Evolutionary conservation across 2,888 invertebrate species (phyloP).

Genomic region (Diabrotica balteata): DNA sequence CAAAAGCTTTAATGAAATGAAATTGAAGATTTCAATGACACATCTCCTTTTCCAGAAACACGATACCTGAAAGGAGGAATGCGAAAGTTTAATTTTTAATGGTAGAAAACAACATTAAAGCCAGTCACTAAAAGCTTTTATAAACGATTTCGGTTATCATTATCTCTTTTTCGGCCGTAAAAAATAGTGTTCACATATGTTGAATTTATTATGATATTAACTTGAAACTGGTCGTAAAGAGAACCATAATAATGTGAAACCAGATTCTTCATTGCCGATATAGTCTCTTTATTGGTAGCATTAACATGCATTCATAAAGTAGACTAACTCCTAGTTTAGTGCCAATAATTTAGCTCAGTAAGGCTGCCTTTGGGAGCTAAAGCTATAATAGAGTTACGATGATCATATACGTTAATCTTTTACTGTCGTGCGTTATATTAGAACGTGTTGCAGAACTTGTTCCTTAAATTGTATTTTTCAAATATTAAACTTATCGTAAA

Average conservation of each 20-base stretch:
- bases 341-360: conserved; percentile 17
- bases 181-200: conserved; percentile 59
- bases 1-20: too few species aligned
- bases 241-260: conserved; percentile 47
- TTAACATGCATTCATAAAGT: conserved; percentile 29
- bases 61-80: conserved; percentile 39
- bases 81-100: conserved; percentile 43
- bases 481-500: too few species aligned
- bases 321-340: conserved; percentile 21
- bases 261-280: conserved; percentile 50
- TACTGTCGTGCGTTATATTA: background rate
- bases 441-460: background rate
- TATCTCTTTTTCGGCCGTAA: conserved; percentile 49
- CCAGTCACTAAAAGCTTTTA: conserved; percentile 51
- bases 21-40: too few species aligned
- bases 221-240: conserved; percentile 56
- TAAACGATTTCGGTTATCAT: conserved; percentile 47
- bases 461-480: too few species aligned
- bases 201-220: conserved; percentile 60
- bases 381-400: conserved; percentile 8
- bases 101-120: conserved; percentile 45
- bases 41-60: conserved; percentile 26
- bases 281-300: conserved; percentile 34
- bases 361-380: conserved; percentile 47
- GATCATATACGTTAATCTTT: conserved; percentile 1